phyloP scores from a whole-genome alignment of 2,797 vertebrate genomes.

The Scarus forsteni region DNA sequence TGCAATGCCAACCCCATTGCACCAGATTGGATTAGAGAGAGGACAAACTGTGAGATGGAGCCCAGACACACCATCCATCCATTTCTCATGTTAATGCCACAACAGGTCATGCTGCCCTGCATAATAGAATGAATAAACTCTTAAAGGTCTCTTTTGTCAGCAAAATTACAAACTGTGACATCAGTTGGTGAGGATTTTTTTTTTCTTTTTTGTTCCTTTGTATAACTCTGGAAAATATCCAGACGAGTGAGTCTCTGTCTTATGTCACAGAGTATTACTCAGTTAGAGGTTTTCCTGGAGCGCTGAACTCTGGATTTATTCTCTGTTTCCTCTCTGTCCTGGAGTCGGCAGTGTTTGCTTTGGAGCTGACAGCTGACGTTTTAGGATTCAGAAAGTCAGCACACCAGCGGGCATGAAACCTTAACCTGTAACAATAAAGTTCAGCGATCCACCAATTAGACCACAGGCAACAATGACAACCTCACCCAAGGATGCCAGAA shows the following conservation, averaged over 20 bases:
- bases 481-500: constrained; percentile 32
- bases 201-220: constrained; percentile 56
- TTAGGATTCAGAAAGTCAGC: constrained; percentile 70
- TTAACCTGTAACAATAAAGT: constrained; percentile 82
- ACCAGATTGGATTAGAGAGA: constrained; percentile 94
- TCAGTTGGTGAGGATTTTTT: constrained; percentile 61
- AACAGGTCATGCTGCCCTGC: constrained; percentile 85
- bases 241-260: constrained; percentile 69
- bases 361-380: constrained; percentile 76
- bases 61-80: constrained; percentile 83
- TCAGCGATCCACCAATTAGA: constrained; percentile 44
- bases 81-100: constrained; percentile 95
- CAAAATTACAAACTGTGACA: constrained; percentile 87
- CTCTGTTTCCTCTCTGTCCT: constrained; percentile 63
- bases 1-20: constrained; percentile 83
- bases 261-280: constrained; percentile 71
- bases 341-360: constrained; percentile 78
- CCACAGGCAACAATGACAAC: constrained; percentile 46
- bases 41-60: constrained; percentile 87
- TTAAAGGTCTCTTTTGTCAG: constrained; percentile 87
- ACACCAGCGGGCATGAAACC: constrained; percentile 77
- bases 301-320: constrained; percentile 72
- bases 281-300: constrained; percentile 65
- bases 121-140: constrained; percentile 89
- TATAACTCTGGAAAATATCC: constrained; percentile 75